Conservation (phyloP, 2,888 invertebrate species). For the Andrena hattorfiana region DNA sequence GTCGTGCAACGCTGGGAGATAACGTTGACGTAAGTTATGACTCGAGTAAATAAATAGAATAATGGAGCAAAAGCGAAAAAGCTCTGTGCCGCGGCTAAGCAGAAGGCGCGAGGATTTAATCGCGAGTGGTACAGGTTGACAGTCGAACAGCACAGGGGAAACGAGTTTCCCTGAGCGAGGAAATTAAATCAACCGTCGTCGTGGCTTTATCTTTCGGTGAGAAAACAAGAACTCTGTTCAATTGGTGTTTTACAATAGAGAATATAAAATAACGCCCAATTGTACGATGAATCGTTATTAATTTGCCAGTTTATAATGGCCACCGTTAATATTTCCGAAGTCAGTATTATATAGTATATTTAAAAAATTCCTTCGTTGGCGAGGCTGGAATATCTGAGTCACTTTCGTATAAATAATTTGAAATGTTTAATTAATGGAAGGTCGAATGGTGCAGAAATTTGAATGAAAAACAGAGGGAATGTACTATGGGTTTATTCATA, state of each 20-base stretch:
- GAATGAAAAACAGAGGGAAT: not conserved
- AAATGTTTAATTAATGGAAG: not conserved
- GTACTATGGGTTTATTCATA: not conserved
- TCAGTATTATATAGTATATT: no score
- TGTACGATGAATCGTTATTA: no score
- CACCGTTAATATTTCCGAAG: no score
- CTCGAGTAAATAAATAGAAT: conserved; percentile 58
- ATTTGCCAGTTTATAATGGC: no score
- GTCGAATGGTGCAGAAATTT: not conserved
- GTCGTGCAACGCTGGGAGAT: conserved; percentile 49
- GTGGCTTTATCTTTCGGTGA: not conserved
- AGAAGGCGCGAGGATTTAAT: conserved; percentile 24
- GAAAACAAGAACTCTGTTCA: not conserved
- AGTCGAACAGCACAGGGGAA: conserved; percentile 22
- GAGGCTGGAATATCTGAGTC: not conserved
- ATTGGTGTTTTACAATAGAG: not conserved
- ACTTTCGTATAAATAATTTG: not conserved
- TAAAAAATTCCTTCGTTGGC: not conserved
- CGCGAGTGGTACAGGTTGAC: conserved; percentile 19
- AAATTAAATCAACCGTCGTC: conserved; percentile 37
- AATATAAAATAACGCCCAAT: not conserved
- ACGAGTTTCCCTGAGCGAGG: conserved; percentile 19
- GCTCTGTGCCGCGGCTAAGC: conserved; percentile 4
- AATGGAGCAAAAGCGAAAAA: conserved; percentile 42
- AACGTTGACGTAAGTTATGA: conserved; percentile 61